phyloP scores from a whole-genome alignment of 2,888 invertebrate genomes.

The Ectemnius cavifrons region DNA sequence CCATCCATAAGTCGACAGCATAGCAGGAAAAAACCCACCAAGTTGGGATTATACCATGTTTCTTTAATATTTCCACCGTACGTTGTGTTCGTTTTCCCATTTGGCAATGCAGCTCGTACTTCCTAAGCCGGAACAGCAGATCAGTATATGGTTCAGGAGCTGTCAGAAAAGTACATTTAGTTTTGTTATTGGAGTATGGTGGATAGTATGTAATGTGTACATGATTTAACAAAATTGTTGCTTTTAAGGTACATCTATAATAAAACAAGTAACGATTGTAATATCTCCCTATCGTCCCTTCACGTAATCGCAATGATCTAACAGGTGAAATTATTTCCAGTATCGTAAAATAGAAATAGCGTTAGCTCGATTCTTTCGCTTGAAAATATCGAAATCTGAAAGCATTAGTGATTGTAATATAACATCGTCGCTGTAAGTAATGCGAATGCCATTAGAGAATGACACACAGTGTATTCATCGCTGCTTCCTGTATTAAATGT shows the following conservation, averaged over 20 bases:
- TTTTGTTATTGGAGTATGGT: conserved; percentile 41
- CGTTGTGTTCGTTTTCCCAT: conserved; percentile 29
- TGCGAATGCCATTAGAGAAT: conserved; percentile 41
- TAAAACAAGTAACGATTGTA: conserved; percentile 54
- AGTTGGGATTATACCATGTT: conserved; percentile 24
- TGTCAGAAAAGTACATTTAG: conserved; percentile 12
- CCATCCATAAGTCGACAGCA: conserved; percentile 43
- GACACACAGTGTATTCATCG: no score
- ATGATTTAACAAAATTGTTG: conserved; percentile 63
- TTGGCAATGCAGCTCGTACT: conserved; percentile 14
- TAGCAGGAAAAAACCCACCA: conserved; percentile 5
- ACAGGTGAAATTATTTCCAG: conserved; percentile 34
- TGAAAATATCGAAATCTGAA: conserved; percentile 10
- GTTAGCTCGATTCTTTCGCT: conserved; percentile 11
- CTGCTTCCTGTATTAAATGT: not conserved
- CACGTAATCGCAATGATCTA: conserved; percentile 21
- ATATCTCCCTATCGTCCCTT: conserved; percentile 49
- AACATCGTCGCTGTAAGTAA: conserved; percentile 41
- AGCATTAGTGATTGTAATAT: no score
- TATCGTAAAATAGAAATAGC: not conserved
- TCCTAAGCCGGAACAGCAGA: no score
- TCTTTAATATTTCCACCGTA: conserved; percentile 27
- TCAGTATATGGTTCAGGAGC: no score
- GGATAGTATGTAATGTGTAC: conserved; percentile 52
- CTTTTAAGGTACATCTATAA: conserved; percentile 62